Conservation (phyloP, 2,113 vertebrate species). For the Serinus canaria region DNA sequence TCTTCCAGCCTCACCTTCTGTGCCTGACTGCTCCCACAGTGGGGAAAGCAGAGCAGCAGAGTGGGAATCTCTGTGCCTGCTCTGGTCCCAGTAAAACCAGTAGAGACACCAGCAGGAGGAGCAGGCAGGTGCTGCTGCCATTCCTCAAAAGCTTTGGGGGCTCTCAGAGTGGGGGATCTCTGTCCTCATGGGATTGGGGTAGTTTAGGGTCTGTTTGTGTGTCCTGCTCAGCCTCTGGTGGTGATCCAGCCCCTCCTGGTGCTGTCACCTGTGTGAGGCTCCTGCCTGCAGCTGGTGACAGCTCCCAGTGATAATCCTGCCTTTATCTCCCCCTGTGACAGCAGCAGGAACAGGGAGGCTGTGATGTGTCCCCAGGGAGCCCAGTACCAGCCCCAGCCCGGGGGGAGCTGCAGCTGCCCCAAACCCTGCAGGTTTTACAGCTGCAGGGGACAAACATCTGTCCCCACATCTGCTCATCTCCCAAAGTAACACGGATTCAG, state of each 20-base stretch:
- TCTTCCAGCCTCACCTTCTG: not conserved
- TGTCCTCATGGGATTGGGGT: accelerated
- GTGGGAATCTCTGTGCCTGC: not conserved
- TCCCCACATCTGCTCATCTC: not conserved
- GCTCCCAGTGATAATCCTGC: not conserved
- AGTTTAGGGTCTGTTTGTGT: not conserved
- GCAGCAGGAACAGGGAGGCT: not conserved
- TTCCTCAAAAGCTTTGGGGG: not conserved
- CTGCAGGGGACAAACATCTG: not conserved
- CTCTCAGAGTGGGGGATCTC: accelerated
- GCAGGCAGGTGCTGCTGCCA: not conserved
- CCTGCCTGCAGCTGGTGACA: not conserved
- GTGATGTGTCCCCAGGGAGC: not conserved
- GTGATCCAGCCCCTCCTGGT: not conserved
- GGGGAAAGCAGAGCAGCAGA: not conserved
- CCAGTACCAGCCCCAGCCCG: accelerated
- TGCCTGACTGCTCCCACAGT: accelerated
- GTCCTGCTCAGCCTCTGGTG: accelerated
- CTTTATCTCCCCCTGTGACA: not conserved
- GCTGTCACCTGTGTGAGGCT: not conserved
- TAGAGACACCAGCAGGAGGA: not conserved
- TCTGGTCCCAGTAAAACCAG: not conserved
- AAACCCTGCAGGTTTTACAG: not conserved
- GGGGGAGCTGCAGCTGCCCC: not conserved
- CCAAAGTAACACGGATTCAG: accelerated